phyloP scores from a whole-genome alignment of 1,140 invertebrate species.

The Notospermus geniculatus region DNA sequence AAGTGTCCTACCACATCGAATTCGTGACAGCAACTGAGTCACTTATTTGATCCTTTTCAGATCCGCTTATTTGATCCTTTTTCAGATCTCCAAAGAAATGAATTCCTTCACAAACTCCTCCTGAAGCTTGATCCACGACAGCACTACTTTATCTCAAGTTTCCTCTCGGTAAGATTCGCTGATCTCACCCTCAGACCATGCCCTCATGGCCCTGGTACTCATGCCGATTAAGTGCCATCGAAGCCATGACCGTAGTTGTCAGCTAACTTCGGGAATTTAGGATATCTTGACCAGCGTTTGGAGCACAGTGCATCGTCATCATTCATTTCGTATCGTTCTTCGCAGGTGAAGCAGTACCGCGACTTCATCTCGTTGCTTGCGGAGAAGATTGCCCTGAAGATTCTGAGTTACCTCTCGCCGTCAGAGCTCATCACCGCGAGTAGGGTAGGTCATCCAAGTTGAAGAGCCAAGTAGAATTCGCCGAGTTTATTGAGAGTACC shows the following conservation, averaged over 20 bases:
- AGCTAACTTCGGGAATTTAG: no score
- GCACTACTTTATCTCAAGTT: constrained; percentile 47
- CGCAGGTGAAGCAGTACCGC: constrained; percentile 41
- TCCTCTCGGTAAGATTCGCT: constrained; percentile 36
- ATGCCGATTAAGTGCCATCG: no score
- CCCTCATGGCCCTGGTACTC: no score
- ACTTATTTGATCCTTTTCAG: constrained; percentile 24
- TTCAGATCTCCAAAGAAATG: constrained; percentile 47
- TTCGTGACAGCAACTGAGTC: no score
- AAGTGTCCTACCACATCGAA: not conserved
- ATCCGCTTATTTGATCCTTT: constrained; percentile 13
- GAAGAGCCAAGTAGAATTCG: no score
- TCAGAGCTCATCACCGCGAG: constrained; percentile 37
- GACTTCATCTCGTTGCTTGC: constrained; percentile 46
- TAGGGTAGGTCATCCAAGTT: constrained; percentile 25
- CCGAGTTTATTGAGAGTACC: no score
- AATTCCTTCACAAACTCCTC: constrained; percentile 49
- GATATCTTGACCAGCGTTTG: no score
- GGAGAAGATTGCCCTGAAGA: constrained; percentile 39
- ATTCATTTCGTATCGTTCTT: no score
- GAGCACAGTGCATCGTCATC: no score
- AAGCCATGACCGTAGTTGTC: no score
- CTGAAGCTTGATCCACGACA: constrained; percentile 46
- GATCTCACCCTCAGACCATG: no score
- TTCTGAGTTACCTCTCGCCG: constrained; percentile 36